Percentiles rank a stretch among this genome's conserved stretches.
Conservation (phyloP, 2,797 vertebrate species). For the Adrianichthys oophorus region DNA sequence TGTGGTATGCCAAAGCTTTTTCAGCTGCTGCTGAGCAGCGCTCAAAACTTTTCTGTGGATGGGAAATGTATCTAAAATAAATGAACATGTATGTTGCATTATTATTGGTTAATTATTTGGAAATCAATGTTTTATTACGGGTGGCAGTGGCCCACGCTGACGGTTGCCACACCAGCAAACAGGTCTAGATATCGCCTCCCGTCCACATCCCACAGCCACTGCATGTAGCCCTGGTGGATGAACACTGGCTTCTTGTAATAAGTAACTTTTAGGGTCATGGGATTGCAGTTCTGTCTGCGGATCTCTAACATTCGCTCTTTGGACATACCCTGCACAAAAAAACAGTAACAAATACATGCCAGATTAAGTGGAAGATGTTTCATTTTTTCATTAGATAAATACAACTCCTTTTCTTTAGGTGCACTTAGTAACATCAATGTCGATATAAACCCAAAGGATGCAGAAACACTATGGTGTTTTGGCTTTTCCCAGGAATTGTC, state of each 20-base stretch:
- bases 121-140: conserved; percentile 77
- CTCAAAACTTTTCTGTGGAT: conserved; percentile 83
- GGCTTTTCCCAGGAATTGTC: too few species aligned
- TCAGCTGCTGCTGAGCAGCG: conserved; percentile 83
- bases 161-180: conserved; percentile 91
- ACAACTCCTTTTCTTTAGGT: too few species aligned
- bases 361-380: not conserved
- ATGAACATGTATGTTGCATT: not conserved
- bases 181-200: conserved; percentile 91
- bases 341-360: not conserved
- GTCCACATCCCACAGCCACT: conserved; percentile 92
- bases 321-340: conserved; percentile 69
- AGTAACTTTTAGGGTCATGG: conserved; percentile 71
- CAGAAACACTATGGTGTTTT: too few species aligned
- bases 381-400: not conserved
- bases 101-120: not conserved
- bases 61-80: not conserved
- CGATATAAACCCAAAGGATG: too few species aligned
- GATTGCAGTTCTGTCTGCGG: conserved; percentile 75
- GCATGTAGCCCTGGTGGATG: conserved; percentile 91
- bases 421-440: too few species aligned
- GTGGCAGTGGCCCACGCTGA: conserved; percentile 93
- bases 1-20: conserved; percentile 87
- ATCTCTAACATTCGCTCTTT: conserved; percentile 82
- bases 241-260: conserved; percentile 87